Conservation (phyloP, 2,888 invertebrate genomes). For the Chymomyza procnemis region DNA sequence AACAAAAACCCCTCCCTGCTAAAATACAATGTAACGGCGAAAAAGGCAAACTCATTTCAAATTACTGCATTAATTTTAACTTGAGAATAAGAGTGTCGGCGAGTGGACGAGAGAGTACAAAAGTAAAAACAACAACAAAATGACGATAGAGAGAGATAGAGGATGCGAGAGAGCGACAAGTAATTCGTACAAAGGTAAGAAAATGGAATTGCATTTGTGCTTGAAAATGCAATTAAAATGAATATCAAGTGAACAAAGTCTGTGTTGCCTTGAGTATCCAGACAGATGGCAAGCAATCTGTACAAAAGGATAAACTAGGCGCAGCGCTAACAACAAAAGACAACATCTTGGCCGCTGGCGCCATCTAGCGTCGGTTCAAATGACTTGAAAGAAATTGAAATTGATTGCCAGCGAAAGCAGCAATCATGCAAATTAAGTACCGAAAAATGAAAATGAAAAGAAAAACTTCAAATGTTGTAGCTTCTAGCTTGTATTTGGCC, state of each 20-base stretch:
- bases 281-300: constrained; percentile 45
- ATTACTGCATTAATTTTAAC: constrained; percentile 73
- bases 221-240: constrained; percentile 66
- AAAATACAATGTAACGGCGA: constrained; percentile 40
- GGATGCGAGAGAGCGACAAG: neutral
- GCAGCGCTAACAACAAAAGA: neutral
- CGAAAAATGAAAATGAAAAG: constrained; percentile 36
- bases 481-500: neutral
- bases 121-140: constrained; percentile 27
- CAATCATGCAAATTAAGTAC: constrained; percentile 43
- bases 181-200: neutral
- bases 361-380: constrained; percentile 14
- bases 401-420: constrained; percentile 9
- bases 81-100: constrained; percentile 26
- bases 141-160: neutral
- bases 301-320: constrained; percentile 50
- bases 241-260: constrained; percentile 46
- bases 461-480: constrained; percentile 7
- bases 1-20: constrained; percentile 11
- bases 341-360: neutral
- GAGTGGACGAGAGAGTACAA: neutral
- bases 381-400: constrained; percentile 46
- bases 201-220: constrained; percentile 54
- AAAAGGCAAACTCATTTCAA: constrained; percentile 68
- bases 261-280: constrained; percentile 20